Evolutionary conservation across 2,797 vertebrate genomes (phyloP).

Genomic region (Anguilla obscura): DNA sequence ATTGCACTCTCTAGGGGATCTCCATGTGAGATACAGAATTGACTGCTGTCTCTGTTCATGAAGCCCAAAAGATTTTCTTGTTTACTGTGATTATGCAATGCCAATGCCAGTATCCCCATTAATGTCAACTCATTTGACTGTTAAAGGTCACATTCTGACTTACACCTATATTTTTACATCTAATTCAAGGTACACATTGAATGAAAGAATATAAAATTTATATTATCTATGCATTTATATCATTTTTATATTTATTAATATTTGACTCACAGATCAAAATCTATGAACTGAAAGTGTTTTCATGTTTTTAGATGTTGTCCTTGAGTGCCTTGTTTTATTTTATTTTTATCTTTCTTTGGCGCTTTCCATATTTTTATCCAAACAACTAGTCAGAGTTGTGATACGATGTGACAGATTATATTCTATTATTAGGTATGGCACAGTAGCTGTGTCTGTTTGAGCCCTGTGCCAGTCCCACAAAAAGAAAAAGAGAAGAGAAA

Average conservation of each 20-base stretch:
- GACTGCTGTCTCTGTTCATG: not conserved
- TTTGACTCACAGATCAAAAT: not conserved
- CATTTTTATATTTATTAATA: not conserved
- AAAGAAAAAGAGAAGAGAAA: not conserved
- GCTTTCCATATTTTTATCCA: not conserved
- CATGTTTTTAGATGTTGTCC: not conserved
- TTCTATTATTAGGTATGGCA: not conserved
- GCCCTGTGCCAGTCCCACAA: not conserved
- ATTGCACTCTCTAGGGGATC: conserved; percentile 24
- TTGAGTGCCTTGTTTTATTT: not conserved
- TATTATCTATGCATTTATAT: not conserved
- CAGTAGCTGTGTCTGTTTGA: not conserved
- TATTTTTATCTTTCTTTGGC: not conserved
- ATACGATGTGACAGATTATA: not conserved
- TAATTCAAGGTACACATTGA: not conserved
- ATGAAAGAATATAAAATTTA: not conserved
- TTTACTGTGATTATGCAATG: not conserved
- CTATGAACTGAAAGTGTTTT: not conserved
- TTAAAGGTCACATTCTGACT: not conserved
- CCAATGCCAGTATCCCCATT: not conserved
- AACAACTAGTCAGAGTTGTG: not conserved
- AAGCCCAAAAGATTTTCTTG: conserved; percentile 10
- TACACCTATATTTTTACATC: not conserved
- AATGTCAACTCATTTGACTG: not conserved
- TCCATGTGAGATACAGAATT: conserved; percentile 1